Evolutionary conservation across 2,797 vertebrate genomes (phyloP), one percentile per base, ranked within the genome.

Genomic region (Darevskia nairensis): DNA sequence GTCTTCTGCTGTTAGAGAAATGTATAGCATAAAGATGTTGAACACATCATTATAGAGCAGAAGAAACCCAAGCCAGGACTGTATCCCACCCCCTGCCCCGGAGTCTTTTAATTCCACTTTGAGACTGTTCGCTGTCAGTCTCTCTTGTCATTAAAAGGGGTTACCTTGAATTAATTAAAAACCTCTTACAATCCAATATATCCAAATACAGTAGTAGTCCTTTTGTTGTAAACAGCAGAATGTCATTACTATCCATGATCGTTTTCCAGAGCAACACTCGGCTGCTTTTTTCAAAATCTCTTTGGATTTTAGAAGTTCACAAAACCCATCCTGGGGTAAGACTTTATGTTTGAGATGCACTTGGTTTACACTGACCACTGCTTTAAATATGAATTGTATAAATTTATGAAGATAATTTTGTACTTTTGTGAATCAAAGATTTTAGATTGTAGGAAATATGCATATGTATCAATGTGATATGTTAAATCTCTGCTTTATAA

Each of bases 361-460:
- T 80, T 46, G n/a, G 39, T 61, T 59, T 13, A 41, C 9, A 35
- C 1, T 61, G 8, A 59, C 32, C 9, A 29, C 32, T 27, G 35
- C 23, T 84, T 59, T 76, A 61, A 85, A 83, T 32, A 8, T 66
- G 46, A 75, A 41, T 29, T 8, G 39, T n/a, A 41, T 82, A 82
- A 21, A 39, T 59, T 59, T 39, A 13, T 61, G 50, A 41, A 64
- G 25, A 77, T 64, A 66, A 64, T 44, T n/a, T 69, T 77, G 39
- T 77, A 85, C 11, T 23, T 66, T 64, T 61, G 55, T 76, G 11
- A 77, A 85, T 85, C 74, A 85, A 85, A 85, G 39, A 78, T 61
- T 85, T 61, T 23, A 59, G 23, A 75, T 75, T 76, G n/a, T 27
- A 83, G 64, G 55, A 74, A 74, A 84, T 84, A 59, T 74, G 59